These are phyloP conservation scores for Aphaenogaster ashmeadi DNA, from an alignment of 1,140 invertebrate species.

Conservation along the genomic window DNA sequence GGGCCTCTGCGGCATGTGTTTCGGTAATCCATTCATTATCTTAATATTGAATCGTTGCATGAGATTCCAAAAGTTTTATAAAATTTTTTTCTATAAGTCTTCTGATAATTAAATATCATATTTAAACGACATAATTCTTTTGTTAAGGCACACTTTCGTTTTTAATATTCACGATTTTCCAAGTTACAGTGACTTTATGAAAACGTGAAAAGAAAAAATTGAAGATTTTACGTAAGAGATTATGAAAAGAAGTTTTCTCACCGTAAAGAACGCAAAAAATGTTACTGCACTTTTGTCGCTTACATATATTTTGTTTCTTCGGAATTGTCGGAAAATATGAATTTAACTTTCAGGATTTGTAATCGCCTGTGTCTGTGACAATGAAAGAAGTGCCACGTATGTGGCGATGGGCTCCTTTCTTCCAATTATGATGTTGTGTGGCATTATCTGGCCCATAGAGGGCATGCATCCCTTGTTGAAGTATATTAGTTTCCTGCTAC, in stretches of 20 bases:
- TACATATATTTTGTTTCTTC: constrained; percentile 16
- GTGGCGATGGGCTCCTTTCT: constrained; percentile 97
- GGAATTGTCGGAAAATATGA: not conserved
- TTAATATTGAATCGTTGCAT: not conserved
- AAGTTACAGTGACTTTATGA: not conserved
- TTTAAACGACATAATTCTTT: not conserved
- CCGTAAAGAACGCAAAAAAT: not conserved
- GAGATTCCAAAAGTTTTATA: not conserved
- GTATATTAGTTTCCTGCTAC: constrained; percentile 93
- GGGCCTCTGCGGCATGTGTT: constrained; percentile 97
- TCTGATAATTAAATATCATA: not conserved
- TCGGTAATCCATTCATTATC: constrained; percentile 88
- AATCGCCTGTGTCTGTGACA: constrained; percentile 95
- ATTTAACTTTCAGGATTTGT: constrained; percentile 91
- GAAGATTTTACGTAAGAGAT: not conserved
- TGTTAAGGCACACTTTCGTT: not conserved
- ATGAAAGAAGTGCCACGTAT: constrained; percentile 97
- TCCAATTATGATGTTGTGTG: constrained; percentile 96
- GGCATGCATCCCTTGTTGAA: constrained; percentile 94
- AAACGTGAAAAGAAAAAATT: not conserved
- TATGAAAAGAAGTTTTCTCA: not conserved
- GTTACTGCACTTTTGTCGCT: not conserved
- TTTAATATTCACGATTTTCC: not conserved
- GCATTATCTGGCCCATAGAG: constrained; percentile 95
- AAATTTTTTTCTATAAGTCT: not conserved